phyloP scores from a whole-genome alignment of 2,888 invertebrate genomes.

The Aplocera efformata region DNA sequence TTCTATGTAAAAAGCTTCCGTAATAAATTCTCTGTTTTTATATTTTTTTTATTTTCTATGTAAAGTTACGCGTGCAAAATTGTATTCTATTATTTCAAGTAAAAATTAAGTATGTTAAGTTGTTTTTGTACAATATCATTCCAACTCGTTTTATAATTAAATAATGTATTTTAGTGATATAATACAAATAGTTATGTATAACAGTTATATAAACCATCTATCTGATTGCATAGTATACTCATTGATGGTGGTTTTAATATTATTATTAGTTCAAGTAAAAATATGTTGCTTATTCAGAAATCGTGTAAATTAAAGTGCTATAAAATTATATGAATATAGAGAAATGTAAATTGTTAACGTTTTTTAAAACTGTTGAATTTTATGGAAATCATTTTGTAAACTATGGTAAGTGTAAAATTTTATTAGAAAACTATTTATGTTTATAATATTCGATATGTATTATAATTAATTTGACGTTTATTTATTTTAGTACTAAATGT shows the following conservation, averaged over 20 bases:
- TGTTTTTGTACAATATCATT: no score
- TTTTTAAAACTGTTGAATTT: conserved; percentile 72
- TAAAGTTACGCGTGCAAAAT: no score
- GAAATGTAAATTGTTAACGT: conserved; percentile 72
- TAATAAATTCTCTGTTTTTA: conserved; percentile 4
- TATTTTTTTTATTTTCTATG: no score
- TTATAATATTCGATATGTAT: conserved; percentile 28
- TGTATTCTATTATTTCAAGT: no score
- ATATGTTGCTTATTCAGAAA: conserved; percentile 1
- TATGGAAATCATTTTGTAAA: conserved; percentile 61
- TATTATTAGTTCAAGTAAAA: background rate
- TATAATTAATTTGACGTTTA: conserved; percentile 31
- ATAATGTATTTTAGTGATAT: background rate
- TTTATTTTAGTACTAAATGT: conserved; percentile 34
- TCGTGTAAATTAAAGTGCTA: conserved; percentile 39
- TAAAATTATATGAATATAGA: conserved; percentile 35
- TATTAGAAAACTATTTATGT: conserved; percentile 34
- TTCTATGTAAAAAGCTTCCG: conserved; percentile 34
- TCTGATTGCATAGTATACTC: background rate
- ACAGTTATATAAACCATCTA: background rate
- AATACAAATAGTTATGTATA: background rate
- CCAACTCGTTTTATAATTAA: no score
- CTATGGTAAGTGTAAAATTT: conserved; percentile 40
- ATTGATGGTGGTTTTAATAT: background rate
- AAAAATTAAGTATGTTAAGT: no score